Evolutionary conservation across 2,113 vertebrate species (phyloP), one percentile per base, ranked within the genome.

Genomic region (Apus apus): DNA sequence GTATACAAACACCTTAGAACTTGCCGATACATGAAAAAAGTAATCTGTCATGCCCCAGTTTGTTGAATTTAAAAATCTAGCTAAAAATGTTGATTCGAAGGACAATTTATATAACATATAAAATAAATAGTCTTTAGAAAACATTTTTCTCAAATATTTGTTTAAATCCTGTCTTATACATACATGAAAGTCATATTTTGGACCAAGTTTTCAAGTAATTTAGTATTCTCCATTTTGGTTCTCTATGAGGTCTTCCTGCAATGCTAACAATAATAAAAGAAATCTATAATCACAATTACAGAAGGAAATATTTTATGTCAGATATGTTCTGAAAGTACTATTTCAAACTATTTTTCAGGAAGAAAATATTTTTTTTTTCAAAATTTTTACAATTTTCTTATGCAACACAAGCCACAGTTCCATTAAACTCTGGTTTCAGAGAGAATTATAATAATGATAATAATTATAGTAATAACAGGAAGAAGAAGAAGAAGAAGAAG

Each of bases 11-110:
- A 79, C 10, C 43, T 43, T 53, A 62, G 26, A 26, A 66, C 14
- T 18, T 5, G 2, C 9, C 5, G 30, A 32, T 65, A 23, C 15
- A 76, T 0, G 2, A 13, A 50, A 65, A 29, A 45, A 4, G 4
- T 66, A 75, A 48, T 29, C 11, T 68, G 15, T 62, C n/a, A 40
- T 51, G 14, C 0, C 3, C 26, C 7, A 19, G 13, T 62, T 67
- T 22, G 6, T 46, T 60, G 5, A 21, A 46, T 64, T 62, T 6
- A 40, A 46, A 83, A 43, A 16, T 11, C 2, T 36, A 71, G 10
- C 15, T 66, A 20, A 61, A 74, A 88, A n/a, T 60, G 22, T 27
- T 85, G 16, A 80, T 74, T 73, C 75, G 50, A 70, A 65, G 6
- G 6, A 40, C 4, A 25, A 8, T 61, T 38, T 50, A 27, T 48